Conservation (phyloP, 30 jellyfish, hydroid and myxozoan genomes). For the Aurelia aurita region DNA sequence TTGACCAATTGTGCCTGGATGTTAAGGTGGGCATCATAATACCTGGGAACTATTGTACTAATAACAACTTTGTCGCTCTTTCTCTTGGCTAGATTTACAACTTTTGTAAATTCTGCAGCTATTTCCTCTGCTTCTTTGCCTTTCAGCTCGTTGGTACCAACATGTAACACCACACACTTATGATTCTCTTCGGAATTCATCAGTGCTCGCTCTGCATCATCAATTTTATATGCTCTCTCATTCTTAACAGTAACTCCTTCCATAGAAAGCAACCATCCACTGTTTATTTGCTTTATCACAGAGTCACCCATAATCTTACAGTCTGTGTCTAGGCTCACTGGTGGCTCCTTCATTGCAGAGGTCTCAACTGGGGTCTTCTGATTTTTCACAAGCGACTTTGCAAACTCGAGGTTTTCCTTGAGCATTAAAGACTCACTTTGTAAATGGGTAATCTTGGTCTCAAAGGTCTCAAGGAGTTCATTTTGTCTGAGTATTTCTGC, state of each 20-base stretch:
- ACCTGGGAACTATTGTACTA: conserved; percentile 7
- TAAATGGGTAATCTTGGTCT: conserved; percentile 8
- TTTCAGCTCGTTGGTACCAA: background rate
- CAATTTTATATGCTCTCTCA: background rate
- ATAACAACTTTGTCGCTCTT: conserved; percentile 4
- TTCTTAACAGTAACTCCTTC: background rate
- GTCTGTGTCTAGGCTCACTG: background rate
- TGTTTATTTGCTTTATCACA: background rate
- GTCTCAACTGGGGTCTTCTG: conserved; percentile 12
- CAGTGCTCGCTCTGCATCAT: background rate
- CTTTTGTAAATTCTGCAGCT: conserved; percentile 9
- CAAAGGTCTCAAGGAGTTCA: conserved; percentile 26
- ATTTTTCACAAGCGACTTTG: conserved; percentile 1
- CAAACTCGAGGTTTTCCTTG: background rate
- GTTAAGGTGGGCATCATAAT: conserved; percentile 5
- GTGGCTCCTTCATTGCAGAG: background rate
- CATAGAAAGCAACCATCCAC: conserved; percentile 8
- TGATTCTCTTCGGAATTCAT: background rate
- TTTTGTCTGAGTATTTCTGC: conserved; percentile 18
- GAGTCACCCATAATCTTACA: conserved; percentile 16
- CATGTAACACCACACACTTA: conserved; percentile 6
- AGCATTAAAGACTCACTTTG: conserved; percentile 4
- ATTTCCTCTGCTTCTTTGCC: conserved; percentile 8
- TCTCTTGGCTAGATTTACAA: background rate
- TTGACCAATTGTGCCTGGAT: no score